These are phyloP conservation scores for Hartigia nigra DNA, from an alignment of 2,888 invertebrate genomes.

Conservation along the genomic window DNA sequence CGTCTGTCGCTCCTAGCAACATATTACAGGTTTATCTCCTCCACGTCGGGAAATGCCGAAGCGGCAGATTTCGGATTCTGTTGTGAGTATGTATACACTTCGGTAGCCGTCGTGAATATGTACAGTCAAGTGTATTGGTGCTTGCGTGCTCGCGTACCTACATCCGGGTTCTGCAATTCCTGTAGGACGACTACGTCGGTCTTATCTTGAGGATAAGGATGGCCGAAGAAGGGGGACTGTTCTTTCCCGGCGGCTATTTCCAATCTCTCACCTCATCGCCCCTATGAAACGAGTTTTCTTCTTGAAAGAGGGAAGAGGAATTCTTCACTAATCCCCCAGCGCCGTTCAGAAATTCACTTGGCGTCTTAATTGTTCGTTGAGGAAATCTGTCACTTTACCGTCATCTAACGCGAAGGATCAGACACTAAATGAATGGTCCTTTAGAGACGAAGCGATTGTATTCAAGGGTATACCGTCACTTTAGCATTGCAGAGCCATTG, in stretches of 20 bases:
- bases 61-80: background rate
- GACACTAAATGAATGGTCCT: background rate
- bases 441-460: background rate
- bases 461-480: background rate
- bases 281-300: background rate
- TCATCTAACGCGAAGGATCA: background rate
- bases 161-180: slow-evolving; percentile 29
- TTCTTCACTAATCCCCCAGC: background rate
- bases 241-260: background rate
- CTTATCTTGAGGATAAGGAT: slow-evolving; percentile 38
- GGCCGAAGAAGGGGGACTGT: slow-evolving; percentile 12
- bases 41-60: slow-evolving; percentile 9
- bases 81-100: background rate
- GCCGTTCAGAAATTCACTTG: background rate
- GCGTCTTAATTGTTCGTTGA: background rate
- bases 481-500: background rate
- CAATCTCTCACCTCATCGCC: background rate
- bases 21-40: slow-evolving; percentile 44
- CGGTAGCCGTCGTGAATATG: background rate
- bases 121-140: background rate
- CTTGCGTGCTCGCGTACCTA: slow-evolving; percentile 25
- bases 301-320: background rate
- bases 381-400: background rate
- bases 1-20: slow-evolving; percentile 39
- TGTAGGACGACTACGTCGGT: slow-evolving; percentile 29